Evolutionary conservation across 2,113 vertebrate genomes (phyloP).

Genomic region (Heterotis niloticus): DNA sequence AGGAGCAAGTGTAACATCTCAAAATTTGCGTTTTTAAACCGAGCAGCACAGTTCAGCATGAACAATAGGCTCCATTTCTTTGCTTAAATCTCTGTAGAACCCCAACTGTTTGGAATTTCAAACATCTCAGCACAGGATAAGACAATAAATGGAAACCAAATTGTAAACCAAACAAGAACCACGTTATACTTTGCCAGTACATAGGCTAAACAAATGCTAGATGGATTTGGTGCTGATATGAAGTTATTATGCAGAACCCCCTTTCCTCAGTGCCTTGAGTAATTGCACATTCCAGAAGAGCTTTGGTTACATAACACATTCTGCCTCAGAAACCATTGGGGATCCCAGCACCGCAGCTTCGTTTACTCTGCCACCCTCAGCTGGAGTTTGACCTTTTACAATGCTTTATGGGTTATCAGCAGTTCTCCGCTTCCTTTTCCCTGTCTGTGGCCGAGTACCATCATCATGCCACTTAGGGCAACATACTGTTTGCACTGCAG

Average conservation of each 20-base stretch:
- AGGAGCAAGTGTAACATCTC: no score
- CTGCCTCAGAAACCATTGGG: conserved; percentile 22
- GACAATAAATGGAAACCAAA: background rate
- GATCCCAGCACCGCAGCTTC: background rate
- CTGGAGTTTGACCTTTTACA: no score
- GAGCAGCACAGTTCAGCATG: no score
- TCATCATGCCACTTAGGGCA: no score
- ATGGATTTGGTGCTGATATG: conserved; percentile 14
- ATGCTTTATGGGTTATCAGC: no score
- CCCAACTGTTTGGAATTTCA: background rate
- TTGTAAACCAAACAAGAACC: background rate
- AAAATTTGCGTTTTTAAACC: no score
- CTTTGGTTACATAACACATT: conserved; percentile 31
- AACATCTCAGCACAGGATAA: background rate
- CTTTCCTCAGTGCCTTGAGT: conserved; percentile 21
- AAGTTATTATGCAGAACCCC: conserved; percentile 9
- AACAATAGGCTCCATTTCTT: background rate
- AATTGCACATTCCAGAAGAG: conserved; percentile 19
- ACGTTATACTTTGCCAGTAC: background rate
- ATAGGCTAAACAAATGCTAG: conserved; percentile 6
- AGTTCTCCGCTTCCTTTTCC: no score
- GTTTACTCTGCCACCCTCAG: no score
- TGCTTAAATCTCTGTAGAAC: background rate
- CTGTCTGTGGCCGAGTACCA: no score
- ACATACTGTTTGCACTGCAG: no score